Base-by-base conservation (phyloP, 2,113 vertebrate genomes). In the Rhipidura dahli region DNA sequence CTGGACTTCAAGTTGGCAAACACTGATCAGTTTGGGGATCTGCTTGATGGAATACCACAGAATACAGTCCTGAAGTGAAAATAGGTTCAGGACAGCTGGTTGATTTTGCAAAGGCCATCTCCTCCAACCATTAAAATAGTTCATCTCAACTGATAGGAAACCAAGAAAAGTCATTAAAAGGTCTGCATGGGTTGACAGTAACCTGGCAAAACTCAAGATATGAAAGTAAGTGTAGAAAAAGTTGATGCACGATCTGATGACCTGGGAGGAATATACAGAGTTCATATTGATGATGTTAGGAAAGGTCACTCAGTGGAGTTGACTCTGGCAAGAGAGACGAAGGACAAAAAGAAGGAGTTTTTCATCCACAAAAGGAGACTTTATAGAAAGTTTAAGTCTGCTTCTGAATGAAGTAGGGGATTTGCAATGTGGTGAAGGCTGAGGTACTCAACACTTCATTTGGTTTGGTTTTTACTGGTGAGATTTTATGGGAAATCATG, bases 171-270 rank as follows among this genome's bases (percentile, higher is more conserved):
- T 6, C 1, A 5, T 6, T 15, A 59, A n/a, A 27, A 77, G 5
- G 1, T 5, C 21, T 69, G 3, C 13, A 81, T 30, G 8, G 13
- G 7, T 30, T 5, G 2, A 33, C 10, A 86, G 19, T 15, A 70
- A 35, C 31, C 14, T 44, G 17, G 31, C 4, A 93, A 76, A 72
- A 73, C 1, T 69, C 13, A 61, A 60, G 3, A 21, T 30, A 56
- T 26, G 26, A 40, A 72, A 77, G 2, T 33, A 59, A 63, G 30
- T 5, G 4, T 44, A 42, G 15, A 76, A 77, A 27, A 35, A 2
- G 3, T 28, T 17, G 11, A 30, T 76, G 3, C 5, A 76, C 0
- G 0, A 9, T 60, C 26, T 60, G 9, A 3, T 42, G 33, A 30
- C 12, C 28, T 79, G 7, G 6, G 8, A 79, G 9, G 21, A 72